Evolutionary conservation across 2,113 vertebrate species (phyloP).

Genomic region (Triplophysa tibetana): DNA sequence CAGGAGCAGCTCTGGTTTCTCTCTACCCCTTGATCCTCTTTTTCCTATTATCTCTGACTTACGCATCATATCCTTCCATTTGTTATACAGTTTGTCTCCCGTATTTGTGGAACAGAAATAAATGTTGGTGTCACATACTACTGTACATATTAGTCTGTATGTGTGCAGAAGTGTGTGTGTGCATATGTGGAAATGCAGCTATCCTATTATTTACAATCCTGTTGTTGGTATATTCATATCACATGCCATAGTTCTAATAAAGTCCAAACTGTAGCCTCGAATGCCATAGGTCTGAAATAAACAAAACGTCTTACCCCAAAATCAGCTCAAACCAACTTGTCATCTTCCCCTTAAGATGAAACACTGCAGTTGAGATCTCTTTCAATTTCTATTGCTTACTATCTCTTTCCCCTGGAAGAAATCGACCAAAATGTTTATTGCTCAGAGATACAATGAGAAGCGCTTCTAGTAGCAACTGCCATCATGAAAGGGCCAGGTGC

Average conservation of each 20-base stretch:
- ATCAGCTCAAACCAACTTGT: constrained; percentile 64
- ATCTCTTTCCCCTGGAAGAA: constrained; percentile 26
- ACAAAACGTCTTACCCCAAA: constrained; percentile 53
- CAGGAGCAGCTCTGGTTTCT: constrained; percentile 69
- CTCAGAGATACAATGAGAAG: constrained; percentile 24
- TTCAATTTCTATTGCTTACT: constrained; percentile 4
- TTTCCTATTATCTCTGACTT: constrained; percentile 33
- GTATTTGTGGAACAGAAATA: neutral
- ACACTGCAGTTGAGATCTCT: constrained; percentile 41
- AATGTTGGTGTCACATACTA: too few species aligned
- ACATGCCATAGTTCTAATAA: too few species aligned
- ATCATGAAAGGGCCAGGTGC: constrained; percentile 29
- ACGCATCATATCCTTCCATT: neutral
- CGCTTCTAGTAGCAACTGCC: constrained; percentile 16
- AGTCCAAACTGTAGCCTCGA: too few species aligned
- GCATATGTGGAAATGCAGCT: neutral
- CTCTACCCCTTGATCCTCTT: constrained; percentile 36
- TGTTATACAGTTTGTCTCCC: neutral
- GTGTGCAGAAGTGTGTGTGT: constrained; percentile 22
- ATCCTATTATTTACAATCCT: too few species aligned
- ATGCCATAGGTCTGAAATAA: constrained; percentile 28
- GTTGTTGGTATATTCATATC: too few species aligned
- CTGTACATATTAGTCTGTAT: neutral
- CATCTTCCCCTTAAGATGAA: constrained; percentile 66
- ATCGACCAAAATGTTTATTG: constrained; percentile 38